These are phyloP conservation scores for Pomatostomus ruficeps DNA, from an alignment of 2,113 vertebrate species.

Conservation along the genomic window DNA sequence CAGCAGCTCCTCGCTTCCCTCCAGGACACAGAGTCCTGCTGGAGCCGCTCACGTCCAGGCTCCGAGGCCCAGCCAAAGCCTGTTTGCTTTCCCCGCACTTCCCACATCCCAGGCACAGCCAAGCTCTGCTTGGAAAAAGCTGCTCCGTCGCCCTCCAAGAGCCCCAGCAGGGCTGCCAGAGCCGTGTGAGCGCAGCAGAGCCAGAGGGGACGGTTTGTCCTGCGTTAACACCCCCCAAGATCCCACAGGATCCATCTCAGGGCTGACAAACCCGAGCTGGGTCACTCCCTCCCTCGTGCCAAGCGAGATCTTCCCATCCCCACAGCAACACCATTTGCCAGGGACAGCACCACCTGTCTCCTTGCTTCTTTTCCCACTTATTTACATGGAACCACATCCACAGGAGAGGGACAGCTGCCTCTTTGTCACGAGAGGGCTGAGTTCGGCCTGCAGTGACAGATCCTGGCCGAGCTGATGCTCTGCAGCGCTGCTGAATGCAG, in stretches of 20 bases:
- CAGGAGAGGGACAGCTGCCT: background rate
- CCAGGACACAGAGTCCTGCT: background rate
- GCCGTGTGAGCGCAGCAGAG: background rate
- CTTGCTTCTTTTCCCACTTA: background rate
- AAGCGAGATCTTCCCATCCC: background rate
- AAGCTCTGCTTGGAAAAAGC: background rate
- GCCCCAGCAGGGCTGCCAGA: background rate
- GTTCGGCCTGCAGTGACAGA: background rate
- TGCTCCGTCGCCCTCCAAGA: background rate
- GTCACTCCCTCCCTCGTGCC: background rate
- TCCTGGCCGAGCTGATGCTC: background rate
- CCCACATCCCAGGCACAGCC: background rate
- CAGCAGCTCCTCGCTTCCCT: background rate
- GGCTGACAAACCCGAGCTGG: background rate
- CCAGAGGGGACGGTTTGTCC: background rate
- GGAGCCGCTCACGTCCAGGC: background rate
- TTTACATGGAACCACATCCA: rapidly evolving
- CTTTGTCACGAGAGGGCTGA: background rate
- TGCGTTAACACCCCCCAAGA: background rate
- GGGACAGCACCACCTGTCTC: background rate
- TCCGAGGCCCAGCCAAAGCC: background rate
- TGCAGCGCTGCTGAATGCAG: background rate
- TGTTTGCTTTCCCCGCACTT: background rate
- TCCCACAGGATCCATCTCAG: background rate
- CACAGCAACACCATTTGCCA: background rate